Evolutionary conservation across 1,140 invertebrate genomes (phyloP), one percentile per base, ranked within the genome.

Genomic region (Hesperophylax magnus): DNA sequence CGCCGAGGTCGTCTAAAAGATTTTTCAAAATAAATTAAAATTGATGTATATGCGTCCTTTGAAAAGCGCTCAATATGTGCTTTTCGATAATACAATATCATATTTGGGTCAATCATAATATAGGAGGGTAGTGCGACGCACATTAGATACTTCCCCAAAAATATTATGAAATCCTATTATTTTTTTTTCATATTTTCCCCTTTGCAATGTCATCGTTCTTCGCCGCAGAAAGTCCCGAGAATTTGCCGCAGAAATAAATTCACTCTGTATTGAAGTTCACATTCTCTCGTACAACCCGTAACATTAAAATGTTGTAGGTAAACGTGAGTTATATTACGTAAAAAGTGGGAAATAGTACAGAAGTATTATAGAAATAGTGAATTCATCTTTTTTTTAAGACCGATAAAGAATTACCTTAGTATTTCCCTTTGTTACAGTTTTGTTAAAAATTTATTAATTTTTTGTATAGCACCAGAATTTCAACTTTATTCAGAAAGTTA

Each of bases 141-240:
- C 82, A 83, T 83, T 81, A 83, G 82, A 76, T 47, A 47, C 79
- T 81, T 74, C 58, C 58, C 79, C 82, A 58, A 11, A 76, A 52
- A 77, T 79, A 78, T 83, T 83, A 83, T 79, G 79, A 83, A 83
- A 81, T 83, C 82, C 82, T 83, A 83, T 83, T 83, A 83, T 83
- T 81, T 83, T 83, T 83, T 81, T 83, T 67, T 31, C 80, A 79
- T 81, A 77, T 77, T 81, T 61, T 80, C 76, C 60, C 69, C 82
- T 81, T 83, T 83, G 82, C 82, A 83, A 67, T 83, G 82, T 83
- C 82, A 83, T 83, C 82, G 71, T 76, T 82, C 76, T 69, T 31
- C 53, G 52, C 31, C 17, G 58, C 18, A 24, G 24, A 31, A 17
- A 2, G 18, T 3, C 31, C 24, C 34, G 47, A 71, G 67, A 71